Evolutionary conservation across 64 coral and sea anemone species (phyloP), one percentile per base, ranked within the genome.

Genomic region (Anthopleura sola): DNA sequence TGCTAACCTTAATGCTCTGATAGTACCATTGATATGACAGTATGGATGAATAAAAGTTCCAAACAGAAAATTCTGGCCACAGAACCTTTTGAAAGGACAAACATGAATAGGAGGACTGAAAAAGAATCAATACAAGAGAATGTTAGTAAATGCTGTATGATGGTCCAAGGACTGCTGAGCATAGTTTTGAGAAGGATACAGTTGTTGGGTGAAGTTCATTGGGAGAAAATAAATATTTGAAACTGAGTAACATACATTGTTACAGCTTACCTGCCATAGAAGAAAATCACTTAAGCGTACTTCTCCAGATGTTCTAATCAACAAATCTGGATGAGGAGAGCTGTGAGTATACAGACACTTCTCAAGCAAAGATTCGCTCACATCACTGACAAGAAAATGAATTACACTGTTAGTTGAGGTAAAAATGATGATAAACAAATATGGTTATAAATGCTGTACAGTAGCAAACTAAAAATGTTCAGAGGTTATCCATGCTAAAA

Each of bases 51-150:
- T 99, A 99, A 69, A 99, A 99, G 91, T 99, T 90, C 97, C 97
- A 99, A 15, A 92, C 93, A 53, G 97, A 99, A 62, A 99, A 99
- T 56, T 94, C 97, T 16, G 97, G 97, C 97, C 97, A 99, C 28
- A 99, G 68, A 32, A 94, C 92, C 44, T 94, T 99, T 31, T 91
- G 86, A 82, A 99, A 99, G 48, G 90, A 94, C 55, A 99, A 68
- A 13, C 86, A 87, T 1, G 97, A 60, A 84, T 99, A 90, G 13
- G 97, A 99, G 60, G 89, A 90, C 97, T 99, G 87, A n/a, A 99
- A 94, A 11, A 79, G 9, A 77, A 19, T 38, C 1, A 77, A 77
- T 29, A 77, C 15, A 51, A 13, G 12, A 51, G 15, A 51, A 3
- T 40, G 39, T 40, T 40, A 40, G 39, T 40, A 40, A 40, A 40